Evolutionary conservation across 2,113 vertebrate genomes (phyloP).

Genomic region (Sebastes schlegelii): DNA sequence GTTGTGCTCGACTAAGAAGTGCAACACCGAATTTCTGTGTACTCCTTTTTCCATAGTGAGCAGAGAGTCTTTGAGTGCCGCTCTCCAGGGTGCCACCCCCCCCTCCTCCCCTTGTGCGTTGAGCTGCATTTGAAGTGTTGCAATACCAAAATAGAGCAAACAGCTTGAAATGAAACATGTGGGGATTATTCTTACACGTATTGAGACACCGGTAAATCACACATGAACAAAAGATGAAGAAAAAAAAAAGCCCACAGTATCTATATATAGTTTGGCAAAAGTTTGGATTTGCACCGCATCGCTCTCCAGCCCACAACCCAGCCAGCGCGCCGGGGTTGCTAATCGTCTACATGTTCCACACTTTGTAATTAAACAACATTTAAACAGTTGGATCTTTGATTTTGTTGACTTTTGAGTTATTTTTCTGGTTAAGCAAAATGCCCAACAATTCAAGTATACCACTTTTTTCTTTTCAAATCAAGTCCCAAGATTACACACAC

Average conservation of each 20-base stretch:
- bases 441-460: conserved; percentile 71
- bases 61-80: conserved; percentile 57
- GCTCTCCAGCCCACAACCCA: conserved; percentile 10
- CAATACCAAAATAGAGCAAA: conserved; percentile 76
- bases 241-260: conserved; percentile 27
- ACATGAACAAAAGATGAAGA: conserved; percentile 47
- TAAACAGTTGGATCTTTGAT: conserved; percentile 10
- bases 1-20: conserved; percentile 52
- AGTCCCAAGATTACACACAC: conserved; percentile 58
- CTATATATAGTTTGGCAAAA: conserved; percentile 50
- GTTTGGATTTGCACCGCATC: conserved; percentile 26
- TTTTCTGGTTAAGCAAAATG: conserved; percentile 60
- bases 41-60: conserved; percentile 56
- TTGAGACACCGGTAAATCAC: conserved; percentile 49
- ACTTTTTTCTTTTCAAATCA: conserved; percentile 39
- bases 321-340: conserved; percentile 5
- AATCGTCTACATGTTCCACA: conserved; percentile 2
- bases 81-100: conserved; percentile 64
- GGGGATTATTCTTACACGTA: conserved; percentile 59
- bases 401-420: conserved; percentile 2
- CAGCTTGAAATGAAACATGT: conserved; percentile 64
- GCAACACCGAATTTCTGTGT: conserved; percentile 49
- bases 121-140: conserved; percentile 73
- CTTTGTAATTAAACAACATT: conserved; percentile 6
- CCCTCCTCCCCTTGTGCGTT: conserved; percentile 25